Base-by-base conservation (phyloP, 2,888 invertebrate genomes). In the Andricus quercusramuli region DNA sequence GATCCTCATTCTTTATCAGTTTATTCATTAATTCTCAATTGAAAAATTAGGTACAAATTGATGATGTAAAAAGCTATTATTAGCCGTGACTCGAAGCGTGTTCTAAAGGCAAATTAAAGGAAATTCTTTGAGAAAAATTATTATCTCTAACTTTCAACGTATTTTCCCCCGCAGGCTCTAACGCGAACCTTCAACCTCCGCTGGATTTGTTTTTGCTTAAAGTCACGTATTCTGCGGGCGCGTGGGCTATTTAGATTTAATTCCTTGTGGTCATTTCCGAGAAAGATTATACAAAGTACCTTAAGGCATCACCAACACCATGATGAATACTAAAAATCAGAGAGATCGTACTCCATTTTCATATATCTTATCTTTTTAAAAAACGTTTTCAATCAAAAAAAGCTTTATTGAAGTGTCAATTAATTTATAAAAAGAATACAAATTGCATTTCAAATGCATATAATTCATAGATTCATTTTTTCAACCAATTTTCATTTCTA, bases 211-310 rank as follows among this genome's bases (percentile, higher is more conserved):
- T 74, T 13, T 74, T 32, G 51, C 20, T 74, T 74, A 56, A 74
- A 56, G 51, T 74, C 32, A 56, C 51, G 22, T 74, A 56, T 74
- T 74, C 37, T 74, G 74, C 29, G 56, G 32, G 47, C 51, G 51
- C 74, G 32, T 37, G 74, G 32, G 29, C 56, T 32, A 47, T 29
- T 44, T 25, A 47, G 29, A 70, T 70, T 56, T 51, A n/a, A 74
- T 56, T 74, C n/a, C 51, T 29, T 20, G 29, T 13, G n/a, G 25
- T 51, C 29, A 74, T 74, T 74, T 74, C 32, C 32, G 1, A 9
- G 11, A 32, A 56, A n/a, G n/a, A 74, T 32, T 32, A 74, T 56
- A 9, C 29, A 17, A 20, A 74, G 17, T 11, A 47, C 11, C 32
- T n/a, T n/a, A 29, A 56, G 20, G 70, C 44, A 41, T 37, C 8